Conservation (phyloP, 2,113 vertebrate species). For the Neopipo cinnamomea region DNA sequence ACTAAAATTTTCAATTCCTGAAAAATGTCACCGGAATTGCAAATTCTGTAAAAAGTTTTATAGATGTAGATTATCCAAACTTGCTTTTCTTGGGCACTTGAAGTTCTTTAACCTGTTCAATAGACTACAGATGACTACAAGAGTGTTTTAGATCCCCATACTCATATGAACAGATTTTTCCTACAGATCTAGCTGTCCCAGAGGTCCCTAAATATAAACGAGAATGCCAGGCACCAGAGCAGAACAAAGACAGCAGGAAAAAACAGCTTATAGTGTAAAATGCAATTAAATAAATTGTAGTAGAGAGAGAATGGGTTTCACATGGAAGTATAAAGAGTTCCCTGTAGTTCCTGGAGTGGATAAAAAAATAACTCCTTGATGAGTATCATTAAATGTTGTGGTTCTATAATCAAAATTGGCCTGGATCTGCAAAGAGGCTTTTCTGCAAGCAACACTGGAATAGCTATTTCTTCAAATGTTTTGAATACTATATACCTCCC, state of each 20-base stretch:
- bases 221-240: neutral
- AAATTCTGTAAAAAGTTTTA: neutral
- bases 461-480: neutral
- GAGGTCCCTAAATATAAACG: neutral
- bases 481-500: neutral
- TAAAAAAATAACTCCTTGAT: neutral
- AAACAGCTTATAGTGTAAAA: neutral
- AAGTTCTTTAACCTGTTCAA: neutral
- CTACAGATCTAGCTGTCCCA: neutral
- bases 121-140: neutral
- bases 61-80: neutral
- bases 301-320: neutral
- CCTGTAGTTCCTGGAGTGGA: neutral
- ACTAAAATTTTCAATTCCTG: neutral
- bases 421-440: neutral
- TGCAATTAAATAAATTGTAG: constrained; percentile 15
- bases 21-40: neutral
- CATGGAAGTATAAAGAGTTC: neutral
- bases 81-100: neutral
- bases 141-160: neutral
- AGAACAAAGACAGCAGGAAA: constrained; percentile 29
- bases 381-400: neutral
- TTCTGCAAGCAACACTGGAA: neutral
- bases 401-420: neutral
- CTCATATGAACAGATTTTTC: neutral